These are phyloP conservation scores for Rhodinocichla rosea DNA, from an alignment of 2,113 vertebrate genomes.

Conservation along the genomic window DNA sequence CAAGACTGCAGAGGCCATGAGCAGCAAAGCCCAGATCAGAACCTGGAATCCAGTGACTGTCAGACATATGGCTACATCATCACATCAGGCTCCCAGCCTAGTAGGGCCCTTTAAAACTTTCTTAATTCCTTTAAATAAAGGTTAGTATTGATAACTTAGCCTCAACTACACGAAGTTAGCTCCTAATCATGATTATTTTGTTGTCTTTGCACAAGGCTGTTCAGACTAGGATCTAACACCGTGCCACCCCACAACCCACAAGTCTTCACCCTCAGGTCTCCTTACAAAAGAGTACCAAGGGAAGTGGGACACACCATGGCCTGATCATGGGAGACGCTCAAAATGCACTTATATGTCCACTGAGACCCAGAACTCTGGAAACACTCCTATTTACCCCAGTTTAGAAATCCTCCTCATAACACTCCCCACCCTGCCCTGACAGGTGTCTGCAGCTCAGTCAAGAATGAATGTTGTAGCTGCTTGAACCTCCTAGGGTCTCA, in stretches of 20 bases:
- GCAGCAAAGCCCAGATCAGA: neutral
- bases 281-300: neutral
- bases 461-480: neutral
- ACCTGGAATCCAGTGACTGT: neutral
- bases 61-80: neutral
- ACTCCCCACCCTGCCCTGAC: fast-evolving
- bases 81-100: neutral
- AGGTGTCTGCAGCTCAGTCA: neutral
- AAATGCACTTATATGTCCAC: neutral
- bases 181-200: neutral
- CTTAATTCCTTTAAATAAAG: neutral
- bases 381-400: neutral
- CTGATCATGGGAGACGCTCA: neutral
- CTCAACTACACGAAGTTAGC: neutral
- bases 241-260: fast-evolving
- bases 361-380: neutral
- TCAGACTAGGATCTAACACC: neutral
- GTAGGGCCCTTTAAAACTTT: neutral
- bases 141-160: neutral
- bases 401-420: neutral
- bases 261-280: neutral
- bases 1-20: neutral
- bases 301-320: fast-evolving
- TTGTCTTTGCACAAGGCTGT: neutral
- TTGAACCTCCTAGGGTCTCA: neutral